Base-by-base conservation (phyloP, 2,113 vertebrate genomes). In the Eudyptes chrysolophus region DNA sequence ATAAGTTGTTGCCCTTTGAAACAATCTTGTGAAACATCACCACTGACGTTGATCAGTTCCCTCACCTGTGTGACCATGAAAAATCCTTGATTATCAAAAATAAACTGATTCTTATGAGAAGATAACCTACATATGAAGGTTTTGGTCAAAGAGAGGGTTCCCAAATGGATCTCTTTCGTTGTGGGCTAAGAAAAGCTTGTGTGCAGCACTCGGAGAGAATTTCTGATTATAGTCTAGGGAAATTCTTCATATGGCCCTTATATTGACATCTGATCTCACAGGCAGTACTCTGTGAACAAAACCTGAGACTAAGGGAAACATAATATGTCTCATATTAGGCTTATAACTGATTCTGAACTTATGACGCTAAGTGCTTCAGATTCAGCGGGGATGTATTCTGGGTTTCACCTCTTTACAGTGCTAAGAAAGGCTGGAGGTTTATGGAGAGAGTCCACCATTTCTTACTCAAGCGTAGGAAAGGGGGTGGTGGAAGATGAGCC, bases 71-170 rank as follows among this genome's bases (percentile, higher is more conserved):
- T 64, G 22, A 75, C 30, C 0, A 0, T 21, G 5, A 4, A 34
- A 75, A 84, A 48, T 58, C 13, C 46, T 75, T 60, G 15, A 78
- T 29, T 74, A 64, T n/a, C 16, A 89, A 71, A 87, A 92, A 17
- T 10, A 49, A 46, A 3, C 5, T 77, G 27, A 36, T 46, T 85
- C 21, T 71, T 80, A 30, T 30, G 34, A 65, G 81, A 95, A 51
- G 5, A 36, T 4, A 3, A 29, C 10, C 2, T 58, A 9, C 0
- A 0, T 38, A 26, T 46, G 13, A 65, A 34, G 1, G 3, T 18
- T 94, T 87, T 78, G 38, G 24, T 70, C 58, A 69, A 86, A 72
- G 9, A 69, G 42, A 77, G 15, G 2, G 4, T 74, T 92, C 16
- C 13, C 19, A 49, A 38, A 70, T 22, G 5, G 7, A 36, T 72